These are phyloP conservation scores for Drosophila prostipennis DNA, from an alignment of 2,888 invertebrate species.

Conservation along the genomic window DNA sequence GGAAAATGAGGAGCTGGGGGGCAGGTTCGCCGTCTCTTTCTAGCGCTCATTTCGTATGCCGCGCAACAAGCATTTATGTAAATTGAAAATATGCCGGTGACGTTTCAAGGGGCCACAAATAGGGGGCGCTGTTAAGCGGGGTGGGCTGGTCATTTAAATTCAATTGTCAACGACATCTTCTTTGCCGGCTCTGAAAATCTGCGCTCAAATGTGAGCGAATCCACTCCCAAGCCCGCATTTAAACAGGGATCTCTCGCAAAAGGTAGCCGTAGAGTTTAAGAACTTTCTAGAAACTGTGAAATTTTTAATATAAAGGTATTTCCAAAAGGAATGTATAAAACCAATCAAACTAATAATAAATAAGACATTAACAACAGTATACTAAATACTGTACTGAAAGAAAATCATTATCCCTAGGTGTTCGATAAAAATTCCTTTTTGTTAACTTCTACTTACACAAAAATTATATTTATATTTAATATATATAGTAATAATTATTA, in stretches of 20 bases:
- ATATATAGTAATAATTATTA: too few species aligned
- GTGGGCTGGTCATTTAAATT: conserved; percentile 72
- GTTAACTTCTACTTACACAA: too few species aligned
- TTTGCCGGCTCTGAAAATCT: conserved; percentile 45
- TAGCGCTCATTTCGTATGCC: conserved; percentile 61
- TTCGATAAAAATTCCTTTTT: too few species aligned
- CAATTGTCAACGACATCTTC: conserved; percentile 71
- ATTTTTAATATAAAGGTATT: neutral
- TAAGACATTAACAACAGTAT: too few species aligned
- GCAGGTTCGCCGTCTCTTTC: conserved; percentile 24
- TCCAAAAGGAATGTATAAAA: neutral
- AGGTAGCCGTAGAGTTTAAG: fast-evolving
- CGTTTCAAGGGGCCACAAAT: conserved; percentile 34
- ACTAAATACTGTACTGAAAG: too few species aligned
- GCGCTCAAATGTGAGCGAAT: conserved; percentile 23
- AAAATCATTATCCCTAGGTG: too few species aligned
- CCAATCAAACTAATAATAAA: too few species aligned
- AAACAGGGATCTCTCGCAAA: conserved; percentile 1
- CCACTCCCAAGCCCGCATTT: conserved; percentile 17
- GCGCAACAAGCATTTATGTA: conserved; percentile 77
- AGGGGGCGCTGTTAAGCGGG: conserved; percentile 6
- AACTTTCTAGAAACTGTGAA: neutral
- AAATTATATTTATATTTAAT: too few species aligned
- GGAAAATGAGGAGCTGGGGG: conserved; percentile 8
- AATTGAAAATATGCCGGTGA: conserved; percentile 74